Conservation (phyloP, 64 coral and sea anemone species). For the Dendronephthya gigantea region DNA sequence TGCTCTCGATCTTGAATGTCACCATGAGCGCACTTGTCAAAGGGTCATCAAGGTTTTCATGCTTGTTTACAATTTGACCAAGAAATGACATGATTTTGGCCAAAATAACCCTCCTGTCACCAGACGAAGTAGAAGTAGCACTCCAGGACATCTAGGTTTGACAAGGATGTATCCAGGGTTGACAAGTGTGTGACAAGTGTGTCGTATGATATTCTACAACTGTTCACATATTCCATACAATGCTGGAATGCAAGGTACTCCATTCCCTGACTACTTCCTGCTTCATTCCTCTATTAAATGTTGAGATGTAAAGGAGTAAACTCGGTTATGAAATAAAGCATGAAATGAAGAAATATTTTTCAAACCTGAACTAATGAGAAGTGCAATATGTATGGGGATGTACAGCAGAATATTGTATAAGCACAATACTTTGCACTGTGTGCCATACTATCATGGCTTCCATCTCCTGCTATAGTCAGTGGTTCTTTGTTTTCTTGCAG, state of each 20-base stretch:
- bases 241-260: constrained; percentile 29
- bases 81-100: constrained; percentile 40
- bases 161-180: constrained; percentile 30
- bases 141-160: constrained; percentile 34
- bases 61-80: constrained; percentile 27
- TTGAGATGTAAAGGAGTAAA: not conserved
- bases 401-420: too few species aligned
- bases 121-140: constrained; percentile 21
- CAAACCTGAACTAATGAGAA: too few species aligned
- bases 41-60: constrained; percentile 14
- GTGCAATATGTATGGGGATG: too few species aligned
- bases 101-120: constrained; percentile 21
- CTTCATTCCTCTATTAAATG: not conserved
- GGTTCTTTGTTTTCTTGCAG: too few species aligned
- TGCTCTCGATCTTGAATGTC: constrained; percentile 16
- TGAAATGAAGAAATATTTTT: not conserved
- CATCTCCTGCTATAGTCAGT: too few species aligned
- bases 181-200: not conserved
- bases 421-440: constrained; percentile 20
- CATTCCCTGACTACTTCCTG: constrained; percentile 12
- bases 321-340: not conserved
- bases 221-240: not conserved
- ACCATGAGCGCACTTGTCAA: constrained; percentile 30
- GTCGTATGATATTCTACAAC: not conserved
- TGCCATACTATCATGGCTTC: not conserved